Conservation (phyloP, 2,797 vertebrate genomes). For the Peromyscus aztecus region DNA sequence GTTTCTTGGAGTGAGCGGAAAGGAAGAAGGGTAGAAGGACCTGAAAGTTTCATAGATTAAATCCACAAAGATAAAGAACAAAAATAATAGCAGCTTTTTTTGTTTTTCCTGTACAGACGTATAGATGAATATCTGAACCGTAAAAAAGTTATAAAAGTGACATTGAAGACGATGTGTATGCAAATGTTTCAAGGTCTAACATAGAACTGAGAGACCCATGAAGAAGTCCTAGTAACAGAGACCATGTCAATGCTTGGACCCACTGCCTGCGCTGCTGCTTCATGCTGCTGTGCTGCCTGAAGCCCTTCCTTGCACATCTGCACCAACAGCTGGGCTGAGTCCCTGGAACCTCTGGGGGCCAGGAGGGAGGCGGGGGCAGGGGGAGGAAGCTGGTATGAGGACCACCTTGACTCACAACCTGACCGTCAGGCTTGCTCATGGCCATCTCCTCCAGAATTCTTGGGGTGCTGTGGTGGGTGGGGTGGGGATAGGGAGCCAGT, state of each 20-base stretch:
- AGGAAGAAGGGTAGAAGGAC: constrained; percentile 94
- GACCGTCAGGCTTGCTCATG: constrained; percentile 77
- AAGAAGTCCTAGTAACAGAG: constrained; percentile 89
- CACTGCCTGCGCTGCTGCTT: constrained; percentile 85
- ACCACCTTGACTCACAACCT: constrained; percentile 72
- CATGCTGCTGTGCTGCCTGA: constrained; percentile 74
- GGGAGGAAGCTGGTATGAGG: constrained; percentile 80
- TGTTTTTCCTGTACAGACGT: constrained; percentile 98
- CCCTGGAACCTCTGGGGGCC: constrained; percentile 74
- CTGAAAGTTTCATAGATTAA: constrained; percentile 98
- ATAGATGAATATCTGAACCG: constrained; percentile 97
- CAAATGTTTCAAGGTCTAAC: constrained; percentile 95
- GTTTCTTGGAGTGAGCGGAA: constrained; percentile 88
- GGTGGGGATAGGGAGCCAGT: constrained; percentile 39
- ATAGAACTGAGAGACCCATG: constrained; percentile 95
- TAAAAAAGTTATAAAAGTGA: constrained; percentile 99
- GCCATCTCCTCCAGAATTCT: constrained; percentile 86
- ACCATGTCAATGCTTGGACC: constrained; percentile 87
- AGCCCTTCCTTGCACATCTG: constrained; percentile 82
- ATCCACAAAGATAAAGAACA: constrained; percentile 97
- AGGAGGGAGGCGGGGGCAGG: background rate
- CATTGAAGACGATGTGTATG: constrained; percentile 95
- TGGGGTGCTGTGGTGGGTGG: background rate
- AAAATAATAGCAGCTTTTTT: constrained; percentile 97
- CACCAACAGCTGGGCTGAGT: constrained; percentile 79